Conservation (phyloP, 1,140 invertebrate species). For the Drosophila ironensis region DNA sequence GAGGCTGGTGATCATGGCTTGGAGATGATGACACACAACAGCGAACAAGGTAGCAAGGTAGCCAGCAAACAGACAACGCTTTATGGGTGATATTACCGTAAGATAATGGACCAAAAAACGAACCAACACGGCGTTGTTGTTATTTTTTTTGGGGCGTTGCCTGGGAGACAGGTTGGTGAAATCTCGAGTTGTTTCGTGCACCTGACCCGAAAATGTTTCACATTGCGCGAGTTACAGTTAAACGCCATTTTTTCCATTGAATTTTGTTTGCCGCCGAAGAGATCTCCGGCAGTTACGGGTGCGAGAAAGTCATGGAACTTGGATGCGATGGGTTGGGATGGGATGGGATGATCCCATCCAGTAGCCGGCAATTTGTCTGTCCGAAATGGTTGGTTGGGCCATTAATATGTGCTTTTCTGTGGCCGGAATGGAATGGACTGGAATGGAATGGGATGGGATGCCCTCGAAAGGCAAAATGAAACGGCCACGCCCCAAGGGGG, state of each 20-base stretch:
- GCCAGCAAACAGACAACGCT: slow-evolving; percentile 40
- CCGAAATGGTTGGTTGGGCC: slow-evolving; percentile 43
- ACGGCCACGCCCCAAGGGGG: slow-evolving; percentile 70
- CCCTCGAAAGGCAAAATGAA: slow-evolving; percentile 55
- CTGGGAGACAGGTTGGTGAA: slow-evolving; percentile 55
- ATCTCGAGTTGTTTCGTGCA: slow-evolving; percentile 54
- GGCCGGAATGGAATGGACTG: background rate
- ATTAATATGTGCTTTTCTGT: slow-evolving; percentile 40
- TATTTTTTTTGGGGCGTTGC: slow-evolving; percentile 37
- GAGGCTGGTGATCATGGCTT: slow-evolving; percentile 6
- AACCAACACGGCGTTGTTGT: too few species aligned
- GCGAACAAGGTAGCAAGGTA: slow-evolving; percentile 6
- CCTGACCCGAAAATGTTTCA: slow-evolving; percentile 79
- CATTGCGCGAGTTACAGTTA: slow-evolving; percentile 74
- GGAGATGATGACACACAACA: slow-evolving; percentile 18
- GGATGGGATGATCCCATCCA: slow-evolving; percentile 36
- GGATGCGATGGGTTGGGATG: background rate
- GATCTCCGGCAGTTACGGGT: slow-evolving; percentile 16
- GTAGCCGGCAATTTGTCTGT: slow-evolving; percentile 57
- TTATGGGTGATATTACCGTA: slow-evolving; percentile 74
- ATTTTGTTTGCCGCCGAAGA: slow-evolving; percentile 29
- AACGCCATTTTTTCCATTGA: slow-evolving; percentile 76
- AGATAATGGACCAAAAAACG: slow-evolving; percentile 57
- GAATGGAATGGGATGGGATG: slow-evolving; percentile 41
- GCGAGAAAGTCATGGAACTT: slow-evolving; percentile 31